phyloP scores from a whole-genome alignment of 2,113 vertebrate species.

The Limanda limanda region DNA sequence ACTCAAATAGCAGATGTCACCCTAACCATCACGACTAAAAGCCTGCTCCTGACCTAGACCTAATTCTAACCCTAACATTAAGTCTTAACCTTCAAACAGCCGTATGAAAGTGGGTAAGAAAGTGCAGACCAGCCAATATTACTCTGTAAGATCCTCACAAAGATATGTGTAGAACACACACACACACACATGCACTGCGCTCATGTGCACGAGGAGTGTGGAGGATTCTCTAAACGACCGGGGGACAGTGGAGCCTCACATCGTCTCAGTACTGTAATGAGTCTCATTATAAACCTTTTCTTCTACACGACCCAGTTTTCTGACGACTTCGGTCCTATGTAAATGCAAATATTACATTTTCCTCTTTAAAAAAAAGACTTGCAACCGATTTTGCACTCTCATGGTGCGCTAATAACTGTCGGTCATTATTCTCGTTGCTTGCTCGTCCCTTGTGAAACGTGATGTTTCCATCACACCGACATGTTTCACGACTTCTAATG shows the following conservation, averaged over 20 bases:
- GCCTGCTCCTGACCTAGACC: too few species aligned
- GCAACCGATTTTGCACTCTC: too few species aligned
- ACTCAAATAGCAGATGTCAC: too few species aligned
- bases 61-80: too few species aligned
- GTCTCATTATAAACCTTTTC: conserved; percentile 39
- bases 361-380: neutral
- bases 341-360: conserved; percentile 13
- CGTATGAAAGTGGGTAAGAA: too few species aligned
- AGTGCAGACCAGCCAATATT: too few species aligned
- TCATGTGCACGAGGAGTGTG: conserved; percentile 67
- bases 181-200: too few species aligned
- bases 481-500: neutral
- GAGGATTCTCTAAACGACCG: conserved; percentile 56
- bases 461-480: neutral
- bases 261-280: conserved; percentile 62
- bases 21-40: too few species aligned
- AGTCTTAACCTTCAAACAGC: too few species aligned
- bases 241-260: conserved; percentile 63
- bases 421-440: neutral
- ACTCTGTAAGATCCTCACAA: neutral
- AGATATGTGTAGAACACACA: neutral
- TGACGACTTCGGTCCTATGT: neutral
- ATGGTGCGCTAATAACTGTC: neutral
- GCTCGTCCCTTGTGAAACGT: neutral
- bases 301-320: conserved; percentile 12